Conservation (phyloP, 1,140 invertebrate genomes). For the Brachionus asplanchnoidis region DNA sequence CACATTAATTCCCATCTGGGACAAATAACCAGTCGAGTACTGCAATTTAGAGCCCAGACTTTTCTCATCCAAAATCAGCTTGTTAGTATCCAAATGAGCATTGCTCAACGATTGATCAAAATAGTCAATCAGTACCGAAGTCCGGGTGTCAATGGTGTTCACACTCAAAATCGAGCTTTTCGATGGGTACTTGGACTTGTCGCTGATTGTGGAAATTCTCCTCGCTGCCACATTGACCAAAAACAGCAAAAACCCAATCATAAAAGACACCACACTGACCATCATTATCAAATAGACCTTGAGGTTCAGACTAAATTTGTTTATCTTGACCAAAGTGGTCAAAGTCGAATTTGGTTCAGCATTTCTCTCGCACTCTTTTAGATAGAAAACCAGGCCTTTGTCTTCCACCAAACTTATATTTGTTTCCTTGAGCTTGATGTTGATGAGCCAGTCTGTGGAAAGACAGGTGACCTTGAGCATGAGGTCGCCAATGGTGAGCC, state of each 20-base stretch:
- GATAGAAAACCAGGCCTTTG: background rate
- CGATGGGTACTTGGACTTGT: background rate
- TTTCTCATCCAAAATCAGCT: conserved; percentile 18
- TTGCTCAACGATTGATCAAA: background rate
- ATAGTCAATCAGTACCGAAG: conserved; percentile 8
- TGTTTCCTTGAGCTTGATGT: background rate
- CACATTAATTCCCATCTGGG: conserved; percentile 17
- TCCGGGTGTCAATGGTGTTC: background rate
- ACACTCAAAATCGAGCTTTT: conserved; percentile 3
- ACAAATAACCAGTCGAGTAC: conserved; percentile 22
- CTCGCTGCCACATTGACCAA: background rate
- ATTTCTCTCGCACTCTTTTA: background rate
- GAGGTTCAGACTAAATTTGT: conserved; percentile 22
- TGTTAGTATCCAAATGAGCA: background rate
- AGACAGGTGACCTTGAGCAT: background rate
- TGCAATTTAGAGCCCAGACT: background rate
- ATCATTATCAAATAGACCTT: background rate
- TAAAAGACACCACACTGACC: background rate
- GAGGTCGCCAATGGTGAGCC: background rate
- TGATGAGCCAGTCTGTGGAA: background rate
- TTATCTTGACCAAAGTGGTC: background rate
- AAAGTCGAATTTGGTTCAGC: background rate
- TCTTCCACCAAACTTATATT: background rate
- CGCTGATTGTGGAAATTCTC: background rate
- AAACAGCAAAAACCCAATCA: background rate